Percentiles rank a stretch among this genome's conserved stretches.
phyloP scores from a whole-genome alignment of 2,113 vertebrate species.

The Podilymbus podiceps region DNA sequence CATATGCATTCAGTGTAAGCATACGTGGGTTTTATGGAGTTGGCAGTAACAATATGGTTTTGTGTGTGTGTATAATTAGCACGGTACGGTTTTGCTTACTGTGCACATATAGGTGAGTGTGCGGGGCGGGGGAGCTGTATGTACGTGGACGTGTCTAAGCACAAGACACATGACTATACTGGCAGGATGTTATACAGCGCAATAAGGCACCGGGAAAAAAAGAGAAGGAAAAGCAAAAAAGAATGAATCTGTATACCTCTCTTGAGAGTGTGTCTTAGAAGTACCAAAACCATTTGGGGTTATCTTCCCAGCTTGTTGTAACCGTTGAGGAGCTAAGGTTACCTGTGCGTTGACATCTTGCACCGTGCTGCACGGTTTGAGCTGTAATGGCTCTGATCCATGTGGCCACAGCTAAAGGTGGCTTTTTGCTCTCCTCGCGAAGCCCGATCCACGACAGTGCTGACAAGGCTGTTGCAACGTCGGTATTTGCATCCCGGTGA shows the following conservation, averaged over 20 bases:
- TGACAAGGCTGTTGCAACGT: neutral
- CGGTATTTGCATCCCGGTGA: neutral
- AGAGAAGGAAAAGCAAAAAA: neutral
- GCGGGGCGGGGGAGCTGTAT: neutral
- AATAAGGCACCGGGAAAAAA: neutral
- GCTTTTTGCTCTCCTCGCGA: neutral
- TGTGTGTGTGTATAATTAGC: neutral
- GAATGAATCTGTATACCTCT: neutral
- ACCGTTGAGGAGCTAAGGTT: neutral
- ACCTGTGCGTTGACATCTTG: neutral
- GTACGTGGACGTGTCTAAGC: accelerated
- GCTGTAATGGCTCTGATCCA: neutral
- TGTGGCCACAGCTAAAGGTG: neutral
- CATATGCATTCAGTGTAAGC: neutral
- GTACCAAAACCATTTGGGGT: neutral
- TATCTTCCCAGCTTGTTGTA: neutral
- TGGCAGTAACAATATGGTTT: neutral
- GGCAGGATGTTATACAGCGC: accelerated
- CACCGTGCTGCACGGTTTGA: accelerated
- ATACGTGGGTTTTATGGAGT: accelerated
- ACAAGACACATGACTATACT: neutral
- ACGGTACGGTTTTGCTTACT: neutral
- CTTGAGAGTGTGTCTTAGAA: neutral
- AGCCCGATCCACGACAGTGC: neutral
- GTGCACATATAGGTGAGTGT: accelerated